Evolutionary conservation across 1,140 invertebrate genomes (phyloP), one percentile per base, ranked within the genome.

Genomic region (Phthorimaea operculella): DNA sequence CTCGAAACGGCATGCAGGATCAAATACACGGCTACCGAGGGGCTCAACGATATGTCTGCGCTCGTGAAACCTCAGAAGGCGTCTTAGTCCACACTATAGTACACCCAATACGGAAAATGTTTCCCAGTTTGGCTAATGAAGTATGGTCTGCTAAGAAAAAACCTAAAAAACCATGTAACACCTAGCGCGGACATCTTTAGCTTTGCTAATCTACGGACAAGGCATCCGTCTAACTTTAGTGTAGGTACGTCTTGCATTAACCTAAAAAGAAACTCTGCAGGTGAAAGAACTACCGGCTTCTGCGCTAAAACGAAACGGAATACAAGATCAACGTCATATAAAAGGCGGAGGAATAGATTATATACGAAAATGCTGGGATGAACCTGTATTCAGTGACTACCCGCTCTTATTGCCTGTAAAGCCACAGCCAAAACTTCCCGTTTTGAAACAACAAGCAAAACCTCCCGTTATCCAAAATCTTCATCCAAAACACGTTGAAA

Each of bases 1-100:
- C 69, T 57, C 69, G 79, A 47, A 83, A 85, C 53, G 79, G 81
- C 54, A 76, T 80, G 36, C 81, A 81, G 58, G 79, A 85, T 58
- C 78, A 82, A 59, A 72, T 85, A 28, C 68, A 81, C 51, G 79
- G 79, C 7, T 83, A 85, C 52, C 70, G 78, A 59, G 78, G 78
- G 14, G 76, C 78, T 16, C 61, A 72, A 8, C 63, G 70, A 49
- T 74, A 73, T 54, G 54, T 84, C 36, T 83, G 79, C 58, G 64
- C 78, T 59, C 53, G 47, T n/a, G 59, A 17, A 18, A 33, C 8
- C 36, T 62, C 3, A 28, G 51, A 21, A 28, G 48, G 48, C 6
- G 52, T 15, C 47, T 66, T 54, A 21, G 73, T 83, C 16, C 69
- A 63, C 21, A 79, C 78, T 42, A 44, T 64, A 8, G 66, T 84